Conservation (phyloP, 2,888 invertebrate species). For the Mythimna albipuncta region DNA sequence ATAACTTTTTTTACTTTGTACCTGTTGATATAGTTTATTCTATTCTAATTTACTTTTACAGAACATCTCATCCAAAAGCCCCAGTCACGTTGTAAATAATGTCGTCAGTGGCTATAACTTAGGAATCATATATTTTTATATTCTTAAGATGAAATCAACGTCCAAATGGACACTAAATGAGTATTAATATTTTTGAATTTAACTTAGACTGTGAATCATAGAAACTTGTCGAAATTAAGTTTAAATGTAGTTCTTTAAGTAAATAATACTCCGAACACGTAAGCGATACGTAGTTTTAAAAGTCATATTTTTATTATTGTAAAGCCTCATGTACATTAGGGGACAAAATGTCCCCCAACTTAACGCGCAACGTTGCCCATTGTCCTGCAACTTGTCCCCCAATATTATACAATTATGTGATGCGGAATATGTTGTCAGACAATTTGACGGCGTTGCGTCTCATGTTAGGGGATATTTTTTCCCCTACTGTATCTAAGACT, state of each 20-base stretch:
- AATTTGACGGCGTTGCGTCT: too few relatives aligned
- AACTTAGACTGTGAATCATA: slow-evolving; percentile 64
- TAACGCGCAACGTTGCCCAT: too few relatives aligned
- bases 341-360: too few relatives aligned
- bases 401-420: too few relatives aligned
- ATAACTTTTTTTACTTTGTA: too few relatives aligned
- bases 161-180: slow-evolving; percentile 65
- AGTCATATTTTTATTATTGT: not conserved
- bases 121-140: slow-evolving; percentile 61
- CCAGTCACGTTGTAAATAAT: slow-evolving; percentile 27
- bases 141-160: slow-evolving; percentile 50
- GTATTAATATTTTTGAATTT: slow-evolving; percentile 69
- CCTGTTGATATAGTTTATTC: too few relatives aligned
- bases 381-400: too few relatives aligned
- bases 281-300: slow-evolving; percentile 26
- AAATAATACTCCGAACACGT: slow-evolving; percentile 49
- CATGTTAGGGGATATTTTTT: too few relatives aligned
- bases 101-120: slow-evolving; percentile 54
- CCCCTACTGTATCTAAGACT: too few relatives aligned
- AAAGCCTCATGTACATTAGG: not conserved
- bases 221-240: slow-evolving; percentile 55
- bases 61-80: slow-evolving; percentile 1
- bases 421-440: too few relatives aligned
- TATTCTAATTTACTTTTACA: too few relatives aligned
- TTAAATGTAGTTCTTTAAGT: slow-evolving; percentile 41